Evolutionary conservation across 2,888 invertebrate species (phyloP), one percentile per base, ranked within the genome.

Genomic region (Catocala sponsa): DNA sequence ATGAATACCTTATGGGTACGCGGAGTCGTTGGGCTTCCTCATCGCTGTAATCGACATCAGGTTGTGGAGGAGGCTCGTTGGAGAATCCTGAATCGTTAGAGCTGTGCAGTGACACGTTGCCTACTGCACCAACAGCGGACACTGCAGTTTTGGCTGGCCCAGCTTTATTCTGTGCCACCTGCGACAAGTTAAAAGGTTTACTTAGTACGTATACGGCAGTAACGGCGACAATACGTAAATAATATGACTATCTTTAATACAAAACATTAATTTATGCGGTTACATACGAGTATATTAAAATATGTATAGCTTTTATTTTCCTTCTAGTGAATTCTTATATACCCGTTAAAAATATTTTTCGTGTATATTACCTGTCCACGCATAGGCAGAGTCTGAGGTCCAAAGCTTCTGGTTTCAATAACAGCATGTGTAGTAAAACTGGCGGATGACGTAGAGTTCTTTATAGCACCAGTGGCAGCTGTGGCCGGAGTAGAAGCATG

Each of bases 41-140:
- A 84, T 98, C 98, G 55, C 98, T 98, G 89, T 98, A 98, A 90
- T 98, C 98, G 64, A 98, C 96, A 90, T 98, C 98, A 25, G 98
- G 98, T 83, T 98, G 97, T 33, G 97, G 97, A 4, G 98, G 98
- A 9, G 97, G 97, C 85, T 98, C 98, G 86, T 98, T 98, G 82
- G 98, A 98, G 89, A 98, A 98, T 12, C 98, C 98, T 77, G 98
- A 98, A 90, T 98, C 98, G 89, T 98, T 98, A 86, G 98, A 98
- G 90, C 98, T 98, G 89, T 98, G 98, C 75, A 98, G 95, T 46
- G 98, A 98, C 1, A 96, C 96, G 84, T 96, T 97, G 63, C 97
- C 97, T 50, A 96, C 96, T 32, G 94, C 94, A 55, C 93, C 93
- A 4, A 93, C 94, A 38, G 92, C 94, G 49, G 91, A 83, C 5